Base-by-base conservation (phyloP, 2,113 vertebrate species). In the Macquaria ambigua region DNA sequence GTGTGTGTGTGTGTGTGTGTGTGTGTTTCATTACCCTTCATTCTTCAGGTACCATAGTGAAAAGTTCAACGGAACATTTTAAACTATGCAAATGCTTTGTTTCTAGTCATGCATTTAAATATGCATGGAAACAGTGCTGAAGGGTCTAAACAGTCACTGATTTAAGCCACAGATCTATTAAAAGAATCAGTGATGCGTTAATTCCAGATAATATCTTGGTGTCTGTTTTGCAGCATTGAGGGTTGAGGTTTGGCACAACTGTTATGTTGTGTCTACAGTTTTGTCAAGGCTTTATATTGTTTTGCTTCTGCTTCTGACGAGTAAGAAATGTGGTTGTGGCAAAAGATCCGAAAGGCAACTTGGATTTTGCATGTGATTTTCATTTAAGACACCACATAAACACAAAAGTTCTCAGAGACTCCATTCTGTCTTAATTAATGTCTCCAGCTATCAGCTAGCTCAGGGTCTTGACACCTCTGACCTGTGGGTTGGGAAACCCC, bases 381-480 rank as follows among this genome's bases (percentile, higher is more conserved):
- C 8, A 61, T 85, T 64, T 18, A 3, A 79, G 66, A 41, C 18
- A 31, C 28, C 50, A 31, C 23, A 72, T 8, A 10, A 69, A 53
- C 25, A 71, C 59, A 77, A 58, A 46, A 10, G 15, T 52, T 68
- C 34, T 28, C 15, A 28, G 63, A 46, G 28, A 69, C 58, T 64
- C 75, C 12, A 43, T 84, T 90, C 39, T 74, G 73, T 62, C 43
- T 76, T 74, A 20, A 64, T 81, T 58, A 72, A 67, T 25, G 58
- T 66, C 56, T 62, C 59, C 63, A 64, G 63, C 68, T 63, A 58
- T 87, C 70, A 81, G 81, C 68, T 58, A 75, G 31, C 74, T 79
- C 6, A 28, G 73, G 74, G 84, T 80, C 90, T 23, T 8, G 58
- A 41, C 80, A 77, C 85, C 66, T 82, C 75, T 93, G 90, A 93